Conservation (phyloP, 2,888 invertebrate species). For the Zygothrica quintamaculata region DNA sequence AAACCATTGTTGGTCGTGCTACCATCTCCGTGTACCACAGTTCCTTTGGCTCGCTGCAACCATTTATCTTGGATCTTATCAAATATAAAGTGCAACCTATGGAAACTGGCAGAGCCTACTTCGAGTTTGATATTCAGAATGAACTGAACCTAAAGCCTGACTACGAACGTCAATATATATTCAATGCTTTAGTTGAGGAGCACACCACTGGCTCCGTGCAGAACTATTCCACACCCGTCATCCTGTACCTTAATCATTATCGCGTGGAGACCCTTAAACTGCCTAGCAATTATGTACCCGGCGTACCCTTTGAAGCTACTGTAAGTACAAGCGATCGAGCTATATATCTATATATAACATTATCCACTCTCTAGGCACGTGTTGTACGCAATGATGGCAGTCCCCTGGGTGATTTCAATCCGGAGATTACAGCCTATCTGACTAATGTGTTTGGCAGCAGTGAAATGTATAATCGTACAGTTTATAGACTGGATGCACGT, state of each 20-base stretch:
- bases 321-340: slow-evolving; percentile 50
- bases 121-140: slow-evolving; percentile 91
- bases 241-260: slow-evolving; percentile 91
- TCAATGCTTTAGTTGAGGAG: slow-evolving; percentile 97
- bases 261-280: slow-evolving; percentile 92
- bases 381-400: slow-evolving; percentile 89
- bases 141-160: slow-evolving; percentile 92
- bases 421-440: slow-evolving; percentile 85
- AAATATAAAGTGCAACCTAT: slow-evolving; percentile 90
- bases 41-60: slow-evolving; percentile 85
- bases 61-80: slow-evolving; percentile 83
- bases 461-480: slow-evolving; percentile 82
- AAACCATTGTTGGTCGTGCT: slow-evolving; percentile 94
- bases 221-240: slow-evolving; percentile 91
- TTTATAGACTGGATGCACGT: slow-evolving; percentile 75
- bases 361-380: slow-evolving; percentile 86
- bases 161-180: slow-evolving; percentile 91
- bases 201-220: slow-evolving; percentile 92
- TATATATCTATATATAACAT: background rate
- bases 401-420: slow-evolving; percentile 87
- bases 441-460: slow-evolving; percentile 83
- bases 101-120: slow-evolving; percentile 87
- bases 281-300: slow-evolving; percentile 96
- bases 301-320: slow-evolving; percentile 88
- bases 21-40: slow-evolving; percentile 94